Percentiles rank a stretch among this genome's conserved stretches.
Evolutionary conservation across 2,113 vertebrate species (phyloP).

Genomic region (Orycteropus afer): DNA sequence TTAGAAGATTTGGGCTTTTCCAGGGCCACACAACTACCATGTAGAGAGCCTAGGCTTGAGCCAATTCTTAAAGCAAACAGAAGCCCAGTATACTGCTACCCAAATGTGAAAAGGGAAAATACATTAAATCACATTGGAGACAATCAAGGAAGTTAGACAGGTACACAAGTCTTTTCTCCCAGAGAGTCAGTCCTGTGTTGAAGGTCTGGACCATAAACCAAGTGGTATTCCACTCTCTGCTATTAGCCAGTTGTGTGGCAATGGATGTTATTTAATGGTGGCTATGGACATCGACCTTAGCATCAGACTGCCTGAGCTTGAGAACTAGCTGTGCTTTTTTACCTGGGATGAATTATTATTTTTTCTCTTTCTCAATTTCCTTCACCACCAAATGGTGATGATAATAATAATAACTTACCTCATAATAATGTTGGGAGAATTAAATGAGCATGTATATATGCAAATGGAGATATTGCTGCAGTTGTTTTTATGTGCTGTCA

Average conservation of each 20-base stretch:
- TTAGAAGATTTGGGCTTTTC: neutral
- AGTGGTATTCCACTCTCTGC: neutral
- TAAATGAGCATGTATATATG: neutral
- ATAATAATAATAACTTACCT: neutral
- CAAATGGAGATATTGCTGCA: no score
- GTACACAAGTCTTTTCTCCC: neutral
- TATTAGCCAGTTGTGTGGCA: neutral
- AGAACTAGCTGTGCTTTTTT: neutral
- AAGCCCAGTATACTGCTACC: neutral
- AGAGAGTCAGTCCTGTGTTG: neutral
- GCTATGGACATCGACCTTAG: neutral
- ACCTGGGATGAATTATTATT: neutral
- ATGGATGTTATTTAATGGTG: accelerated
- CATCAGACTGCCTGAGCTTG: neutral
- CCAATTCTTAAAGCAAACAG: neutral
- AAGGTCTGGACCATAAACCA: neutral
- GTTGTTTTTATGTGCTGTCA: no score
- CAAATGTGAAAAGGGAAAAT: neutral
- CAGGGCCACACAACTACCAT: neutral
- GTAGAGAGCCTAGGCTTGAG: neutral
- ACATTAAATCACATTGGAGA: neutral
- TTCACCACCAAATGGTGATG: neutral
- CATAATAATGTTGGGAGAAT: neutral
- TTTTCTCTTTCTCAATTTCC: neutral
- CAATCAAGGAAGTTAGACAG: neutral